Evolutionary conservation across 2,797 vertebrate genomes (phyloP), one percentile per base, ranked within the genome.

Genomic region (Thunnus albacares): DNA sequence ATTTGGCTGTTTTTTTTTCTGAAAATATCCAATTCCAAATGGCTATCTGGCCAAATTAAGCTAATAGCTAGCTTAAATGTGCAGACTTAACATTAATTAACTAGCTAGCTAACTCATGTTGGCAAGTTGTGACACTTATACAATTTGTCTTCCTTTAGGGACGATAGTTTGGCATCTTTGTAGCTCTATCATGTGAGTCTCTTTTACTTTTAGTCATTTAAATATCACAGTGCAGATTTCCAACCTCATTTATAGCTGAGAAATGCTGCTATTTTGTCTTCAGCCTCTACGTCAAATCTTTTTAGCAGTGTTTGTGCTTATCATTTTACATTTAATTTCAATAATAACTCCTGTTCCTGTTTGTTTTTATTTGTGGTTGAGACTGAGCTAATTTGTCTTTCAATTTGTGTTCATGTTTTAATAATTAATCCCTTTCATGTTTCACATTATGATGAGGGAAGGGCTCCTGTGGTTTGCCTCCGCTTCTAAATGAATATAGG

Each of bases 401-500:
- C 4, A 10, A 1, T 49, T 28, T 22, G 2, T 1, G 3, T 33
- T 26, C 18, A 20, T 18, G 3, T 62, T 15, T 4, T 45, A 14
- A 15, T 38, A 20, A 52, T 65, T 55, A 14, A 45, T 61, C 7
- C 49, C 28, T 64, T 60, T 52, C 33, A 12, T 57, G n/a, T 57
- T 55, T n/a, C 20, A 17, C 59, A 18, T 66, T 56, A 59, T 14
- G n/a, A 51, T 14, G 8, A 45, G 28, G 6, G 5, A 24, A 18
- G 18, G 10, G 33, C 43, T 58, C 14, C 13, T 20, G 52, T 18
- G 24, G 5, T 20, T 8, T 24, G 69, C 58, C 65, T 52, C 68
- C 53, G 64, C 49, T 73, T 43, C 64, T 56, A 13, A 65, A 62
- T 20, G 30, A 83, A 90, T 78, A 10, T 78, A 85, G 86, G 87